These are phyloP conservation scores for Drosophila pandora DNA, from an alignment of 1,140 invertebrate species.

Conservation along the genomic window DNA sequence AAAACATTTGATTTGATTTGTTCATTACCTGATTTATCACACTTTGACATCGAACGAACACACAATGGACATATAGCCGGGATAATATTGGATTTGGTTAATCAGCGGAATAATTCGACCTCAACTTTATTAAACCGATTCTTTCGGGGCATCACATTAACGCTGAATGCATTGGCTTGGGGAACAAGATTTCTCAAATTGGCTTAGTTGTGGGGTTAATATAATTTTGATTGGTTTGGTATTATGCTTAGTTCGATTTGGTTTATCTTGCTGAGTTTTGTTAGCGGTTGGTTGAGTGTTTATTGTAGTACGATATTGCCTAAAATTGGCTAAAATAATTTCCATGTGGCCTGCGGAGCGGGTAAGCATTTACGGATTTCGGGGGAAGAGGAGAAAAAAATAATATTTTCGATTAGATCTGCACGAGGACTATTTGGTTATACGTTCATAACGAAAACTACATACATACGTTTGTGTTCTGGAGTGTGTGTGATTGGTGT, in stretches of 20 bases:
- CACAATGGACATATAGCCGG: slow-evolving; percentile 56
- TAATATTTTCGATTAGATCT: slow-evolving; percentile 65
- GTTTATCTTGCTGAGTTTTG: slow-evolving; percentile 42
- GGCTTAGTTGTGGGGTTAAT: slow-evolving; percentile 75
- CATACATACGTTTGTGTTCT: slow-evolving; percentile 64
- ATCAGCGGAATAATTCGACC: slow-evolving; percentile 64
- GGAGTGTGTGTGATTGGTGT: slow-evolving; percentile 50
- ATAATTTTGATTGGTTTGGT: slow-evolving; percentile 53
- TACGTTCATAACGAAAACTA: slow-evolving; percentile 55
- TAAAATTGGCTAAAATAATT: slow-evolving; percentile 77
- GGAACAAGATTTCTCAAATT: slow-evolving; percentile 61
- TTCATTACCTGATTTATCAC: slow-evolving; percentile 62
- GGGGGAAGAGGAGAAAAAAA: slow-evolving; percentile 59
- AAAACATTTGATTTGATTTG: slow-evolving; percentile 1
- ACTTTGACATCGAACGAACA: slow-evolving; percentile 69
- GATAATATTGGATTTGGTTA: slow-evolving; percentile 57
- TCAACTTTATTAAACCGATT: slow-evolving; percentile 50
- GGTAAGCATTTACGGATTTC: slow-evolving; percentile 55
- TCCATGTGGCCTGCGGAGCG: slow-evolving; percentile 78
- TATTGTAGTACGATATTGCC: slow-evolving; percentile 35
- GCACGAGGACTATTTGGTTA: slow-evolving; percentile 49
- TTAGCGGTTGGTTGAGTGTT: slow-evolving; percentile 56
- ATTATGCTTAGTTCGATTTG: slow-evolving; percentile 43
- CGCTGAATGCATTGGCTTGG: slow-evolving; percentile 49
- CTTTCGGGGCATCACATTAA: slow-evolving; percentile 61